phyloP scores from a whole-genome alignment of 2,888 invertebrate species.

The Papilio protenor region DNA sequence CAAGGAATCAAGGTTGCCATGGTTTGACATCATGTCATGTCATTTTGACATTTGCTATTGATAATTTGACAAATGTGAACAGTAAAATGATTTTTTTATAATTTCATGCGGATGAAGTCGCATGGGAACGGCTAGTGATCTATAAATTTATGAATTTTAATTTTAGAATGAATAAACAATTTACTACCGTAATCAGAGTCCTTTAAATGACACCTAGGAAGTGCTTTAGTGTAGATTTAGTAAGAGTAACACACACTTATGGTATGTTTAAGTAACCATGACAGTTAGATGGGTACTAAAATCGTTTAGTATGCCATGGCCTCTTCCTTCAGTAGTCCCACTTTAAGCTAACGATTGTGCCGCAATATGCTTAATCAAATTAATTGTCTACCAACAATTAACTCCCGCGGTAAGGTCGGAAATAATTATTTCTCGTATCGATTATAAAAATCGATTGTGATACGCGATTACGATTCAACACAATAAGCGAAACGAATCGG shows the following conservation, averaged over 20 bases:
- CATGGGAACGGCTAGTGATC: too few relatives aligned
- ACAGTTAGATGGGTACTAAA: slow-evolving; percentile 41
- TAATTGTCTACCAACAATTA: slow-evolving; percentile 74
- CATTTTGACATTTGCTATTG: too few relatives aligned
- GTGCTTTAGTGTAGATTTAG: not conserved
- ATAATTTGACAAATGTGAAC: too few relatives aligned
- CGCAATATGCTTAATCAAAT: slow-evolving; percentile 64
- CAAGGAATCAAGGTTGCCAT: too few relatives aligned
- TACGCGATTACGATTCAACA: slow-evolving; percentile 70
- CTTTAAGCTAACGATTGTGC: slow-evolving; percentile 58
- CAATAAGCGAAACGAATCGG: slow-evolving; percentile 73
- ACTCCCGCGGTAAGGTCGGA: slow-evolving; percentile 75
- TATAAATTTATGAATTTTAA: not conserved
- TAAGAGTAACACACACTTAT: not conserved
- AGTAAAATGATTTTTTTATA: too few relatives aligned
- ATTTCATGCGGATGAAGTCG: too few relatives aligned
- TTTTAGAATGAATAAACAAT: not conserved
- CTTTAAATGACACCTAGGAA: not conserved
- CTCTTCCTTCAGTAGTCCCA: slow-evolving; percentile 57
- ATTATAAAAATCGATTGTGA: slow-evolving; percentile 74
- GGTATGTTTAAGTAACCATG: not conserved
- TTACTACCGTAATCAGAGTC: too few relatives aligned
- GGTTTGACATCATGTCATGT: too few relatives aligned
- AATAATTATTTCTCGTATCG: slow-evolving; percentile 71
- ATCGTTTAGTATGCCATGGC: slow-evolving; percentile 47